Evolutionary conservation across 2,113 vertebrate species (phyloP).

Genomic region (Syngnathus scovelli): DNA sequence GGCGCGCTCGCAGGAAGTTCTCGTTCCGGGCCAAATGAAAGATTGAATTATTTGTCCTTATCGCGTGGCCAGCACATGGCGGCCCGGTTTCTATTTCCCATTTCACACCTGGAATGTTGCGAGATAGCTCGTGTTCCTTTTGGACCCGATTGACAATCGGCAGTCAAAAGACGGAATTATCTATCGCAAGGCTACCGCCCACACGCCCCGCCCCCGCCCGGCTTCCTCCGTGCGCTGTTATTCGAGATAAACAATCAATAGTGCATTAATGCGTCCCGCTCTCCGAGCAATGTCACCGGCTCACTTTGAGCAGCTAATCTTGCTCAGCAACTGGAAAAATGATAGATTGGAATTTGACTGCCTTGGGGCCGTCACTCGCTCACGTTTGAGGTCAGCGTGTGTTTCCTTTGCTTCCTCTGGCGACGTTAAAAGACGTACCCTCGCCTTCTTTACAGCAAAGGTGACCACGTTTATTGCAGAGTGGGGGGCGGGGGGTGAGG

Average conservation of each 20-base stretch:
- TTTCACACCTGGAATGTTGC: slow-evolving; percentile 59
- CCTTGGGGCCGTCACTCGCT: slow-evolving; percentile 40
- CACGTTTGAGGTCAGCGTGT: slow-evolving; percentile 54
- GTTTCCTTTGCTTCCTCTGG: slow-evolving; percentile 44
- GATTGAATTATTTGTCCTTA: slow-evolving; percentile 58
- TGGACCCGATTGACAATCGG: slow-evolving; percentile 44
- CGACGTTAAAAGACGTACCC: slow-evolving; percentile 54
- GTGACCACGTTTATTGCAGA: slow-evolving; percentile 61
- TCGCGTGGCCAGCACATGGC: slow-evolving; percentile 52
- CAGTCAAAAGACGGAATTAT: slow-evolving; percentile 53
- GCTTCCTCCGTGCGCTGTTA: slow-evolving; percentile 23
- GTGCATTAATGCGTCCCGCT: slow-evolving; percentile 47
- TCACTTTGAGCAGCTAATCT: slow-evolving; percentile 44
- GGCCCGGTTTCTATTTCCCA: slow-evolving; percentile 58
- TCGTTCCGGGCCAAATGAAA: slow-evolving; percentile 21
- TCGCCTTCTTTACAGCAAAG: slow-evolving; percentile 51
- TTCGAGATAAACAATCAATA: slow-evolving; percentile 70
- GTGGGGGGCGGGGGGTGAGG: slow-evolving; percentile 2
- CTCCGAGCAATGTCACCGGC: slow-evolving; percentile 45
- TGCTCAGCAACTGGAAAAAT: slow-evolving; percentile 29
- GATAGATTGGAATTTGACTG: slow-evolving; percentile 18
- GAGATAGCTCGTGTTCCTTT: slow-evolving; percentile 51
- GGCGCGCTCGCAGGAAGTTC: slow-evolving; percentile 21
- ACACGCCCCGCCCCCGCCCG: slow-evolving; percentile 5
- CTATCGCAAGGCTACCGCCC: slow-evolving; percentile 37